Evolutionary conservation across 1,140 invertebrate genomes (phyloP).

Genomic region (Sinonovacula constricta): DNA sequence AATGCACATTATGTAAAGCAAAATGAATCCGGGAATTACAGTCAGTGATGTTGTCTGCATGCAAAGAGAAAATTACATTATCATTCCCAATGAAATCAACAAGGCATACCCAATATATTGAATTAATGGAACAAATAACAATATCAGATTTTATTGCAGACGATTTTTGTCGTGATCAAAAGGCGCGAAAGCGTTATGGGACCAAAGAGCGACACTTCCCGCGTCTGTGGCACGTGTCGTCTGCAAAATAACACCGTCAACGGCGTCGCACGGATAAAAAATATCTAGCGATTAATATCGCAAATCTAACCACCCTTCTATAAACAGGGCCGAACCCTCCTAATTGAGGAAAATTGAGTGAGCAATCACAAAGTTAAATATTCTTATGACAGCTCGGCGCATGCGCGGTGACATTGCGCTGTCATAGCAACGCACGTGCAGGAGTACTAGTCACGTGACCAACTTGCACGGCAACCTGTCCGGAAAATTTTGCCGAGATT

Average conservation of each 20-base stretch:
- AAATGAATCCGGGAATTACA: too few species aligned
- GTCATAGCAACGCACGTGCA: slow-evolving; percentile 45
- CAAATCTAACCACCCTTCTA: background rate
- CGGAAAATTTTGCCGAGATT: slow-evolving; percentile 34
- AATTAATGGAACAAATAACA: background rate
- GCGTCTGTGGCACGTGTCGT: background rate
- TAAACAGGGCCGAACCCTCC: background rate
- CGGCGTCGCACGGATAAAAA: background rate
- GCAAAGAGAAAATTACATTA: too few species aligned
- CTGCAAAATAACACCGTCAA: background rate
- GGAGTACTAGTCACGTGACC: slow-evolving; percentile 25
- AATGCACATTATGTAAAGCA: too few species aligned
- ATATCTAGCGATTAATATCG: background rate
- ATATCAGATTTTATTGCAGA: background rate
- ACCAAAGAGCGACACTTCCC: background rate
- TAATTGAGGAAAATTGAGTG: slow-evolving; percentile 53
- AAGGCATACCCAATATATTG: too few species aligned
- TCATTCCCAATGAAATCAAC: too few species aligned
- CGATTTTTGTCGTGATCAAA: background rate
- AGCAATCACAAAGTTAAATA: slow-evolving; percentile 52
- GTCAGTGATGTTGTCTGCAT: too few species aligned
- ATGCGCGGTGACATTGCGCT: slow-evolving; percentile 18
- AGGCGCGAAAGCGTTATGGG: background rate
- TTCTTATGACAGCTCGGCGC: slow-evolving; percentile 17
- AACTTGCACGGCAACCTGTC: slow-evolving; percentile 34